Conservation (phyloP, 2,797 vertebrate genomes). For the Leptoclinus maculatus region DNA sequence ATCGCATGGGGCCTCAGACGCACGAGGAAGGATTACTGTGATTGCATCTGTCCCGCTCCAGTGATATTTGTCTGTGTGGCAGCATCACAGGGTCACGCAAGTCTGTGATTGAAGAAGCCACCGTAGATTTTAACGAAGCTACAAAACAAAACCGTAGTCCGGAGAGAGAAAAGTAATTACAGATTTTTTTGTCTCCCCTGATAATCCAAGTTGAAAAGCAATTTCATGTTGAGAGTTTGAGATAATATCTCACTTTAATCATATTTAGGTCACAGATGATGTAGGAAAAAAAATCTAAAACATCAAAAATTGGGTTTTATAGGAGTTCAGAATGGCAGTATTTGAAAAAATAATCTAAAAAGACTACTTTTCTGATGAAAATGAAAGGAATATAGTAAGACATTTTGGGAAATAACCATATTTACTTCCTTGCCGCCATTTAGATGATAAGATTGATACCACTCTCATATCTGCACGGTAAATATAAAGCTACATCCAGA, state of each 20-base stretch:
- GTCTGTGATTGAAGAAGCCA: conserved; percentile 42
- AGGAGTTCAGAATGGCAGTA: conserved; percentile 1
- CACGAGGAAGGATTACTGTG: conserved; percentile 54
- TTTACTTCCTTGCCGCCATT: background rate
- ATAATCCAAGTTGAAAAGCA: conserved; percentile 35
- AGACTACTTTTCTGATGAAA: background rate
- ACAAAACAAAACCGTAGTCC: conserved; percentile 21
- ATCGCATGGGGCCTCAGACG: conserved; percentile 49
- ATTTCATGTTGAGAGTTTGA: conserved; percentile 32
- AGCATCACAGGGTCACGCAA: conserved; percentile 41
- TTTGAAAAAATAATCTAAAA: background rate
- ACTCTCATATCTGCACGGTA: background rate
- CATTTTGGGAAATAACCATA: background rate
- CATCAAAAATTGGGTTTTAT: conserved; percentile 6
- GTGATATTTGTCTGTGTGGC: conserved; percentile 56
- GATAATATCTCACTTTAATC: conserved; percentile 35
- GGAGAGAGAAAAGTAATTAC: conserved; percentile 30
- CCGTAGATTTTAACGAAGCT: conserved; percentile 40
- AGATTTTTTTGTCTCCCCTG: conserved; percentile 10
- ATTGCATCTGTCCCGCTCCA: conserved; percentile 64
- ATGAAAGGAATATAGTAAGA: background rate
- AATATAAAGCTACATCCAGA: background rate
- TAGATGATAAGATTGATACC: background rate
- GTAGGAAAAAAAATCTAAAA: background rate
- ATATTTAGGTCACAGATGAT: conserved; percentile 26